Evolutionary conservation across 2,113 vertebrate genomes (phyloP).

Genomic region (Melanerpes aurifrons): DNA sequence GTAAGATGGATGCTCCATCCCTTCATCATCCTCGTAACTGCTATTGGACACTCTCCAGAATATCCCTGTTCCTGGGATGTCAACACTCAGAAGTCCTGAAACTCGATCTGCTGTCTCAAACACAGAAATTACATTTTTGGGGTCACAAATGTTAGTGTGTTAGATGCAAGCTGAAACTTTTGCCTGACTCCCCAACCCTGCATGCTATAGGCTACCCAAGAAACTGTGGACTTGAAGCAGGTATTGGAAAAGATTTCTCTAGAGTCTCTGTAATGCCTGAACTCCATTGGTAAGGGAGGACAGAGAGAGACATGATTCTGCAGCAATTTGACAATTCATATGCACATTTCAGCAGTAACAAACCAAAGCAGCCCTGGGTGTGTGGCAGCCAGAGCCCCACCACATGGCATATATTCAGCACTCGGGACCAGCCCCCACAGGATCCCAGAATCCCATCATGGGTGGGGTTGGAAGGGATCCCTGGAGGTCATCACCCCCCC

Average conservation of each 20-base stretch:
- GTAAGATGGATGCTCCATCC: no score
- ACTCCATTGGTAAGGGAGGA: neutral
- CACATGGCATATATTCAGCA: accelerated
- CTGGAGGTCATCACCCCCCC: no score
- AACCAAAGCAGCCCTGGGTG: neutral
- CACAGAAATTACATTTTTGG: neutral
- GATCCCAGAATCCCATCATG: no score
- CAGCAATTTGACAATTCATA: neutral
- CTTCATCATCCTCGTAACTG: no score
- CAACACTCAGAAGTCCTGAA: neutral
- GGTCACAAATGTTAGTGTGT: neutral
- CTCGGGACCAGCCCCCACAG: neutral
- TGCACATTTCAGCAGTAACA: neutral
- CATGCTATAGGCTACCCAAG: neutral
- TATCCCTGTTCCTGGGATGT: no score
- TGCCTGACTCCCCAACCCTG: accelerated
- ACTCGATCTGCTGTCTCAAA: neutral
- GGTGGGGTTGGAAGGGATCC: no score
- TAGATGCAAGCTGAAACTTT: neutral
- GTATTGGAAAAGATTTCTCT: accelerated
- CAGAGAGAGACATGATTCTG: neutral
- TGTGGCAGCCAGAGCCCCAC: neutral
- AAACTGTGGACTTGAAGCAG: neutral
- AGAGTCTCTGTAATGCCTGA: neutral
- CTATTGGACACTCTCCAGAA: no score